These are phyloP conservation scores for Scylla paramamosain DNA, from an alignment of 1,140 invertebrate genomes.

Conservation along the genomic window DNA sequence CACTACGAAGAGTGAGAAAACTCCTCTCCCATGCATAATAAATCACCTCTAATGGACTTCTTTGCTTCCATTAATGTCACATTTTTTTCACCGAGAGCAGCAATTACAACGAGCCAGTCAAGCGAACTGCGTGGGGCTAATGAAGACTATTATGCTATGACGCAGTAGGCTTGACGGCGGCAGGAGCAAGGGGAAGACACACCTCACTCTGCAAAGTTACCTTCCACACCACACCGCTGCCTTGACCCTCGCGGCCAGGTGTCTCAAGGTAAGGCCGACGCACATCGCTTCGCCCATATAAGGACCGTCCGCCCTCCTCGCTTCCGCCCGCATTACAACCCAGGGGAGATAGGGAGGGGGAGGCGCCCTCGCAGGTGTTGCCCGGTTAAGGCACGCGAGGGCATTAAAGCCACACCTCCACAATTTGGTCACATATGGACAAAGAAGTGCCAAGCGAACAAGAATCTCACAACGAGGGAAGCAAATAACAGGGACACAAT, in stretches of 20 bases:
- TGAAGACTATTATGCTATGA: background rate
- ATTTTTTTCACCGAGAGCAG: background rate
- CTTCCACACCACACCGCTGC: background rate
- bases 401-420: background rate
- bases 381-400: background rate
- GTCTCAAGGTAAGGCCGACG: background rate
- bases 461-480: background rate
- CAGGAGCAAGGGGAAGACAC: background rate
- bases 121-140: background rate
- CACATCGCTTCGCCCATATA: background rate
- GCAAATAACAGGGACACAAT: background rate
- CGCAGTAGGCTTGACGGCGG: background rate
- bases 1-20: background rate
- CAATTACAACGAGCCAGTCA: background rate
- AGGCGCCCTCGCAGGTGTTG: background rate
- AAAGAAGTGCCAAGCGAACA: background rate
- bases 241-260: slow-evolving; percentile 7
- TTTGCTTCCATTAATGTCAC: background rate
- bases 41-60: background rate
- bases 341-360: background rate
- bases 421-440: background rate
- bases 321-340: slow-evolving; percentile 17
- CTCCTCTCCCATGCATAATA: background rate
- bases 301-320: background rate
- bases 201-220: background rate